Conservation (phyloP, 2,797 vertebrate species). For the Cercopithecus diana region DNA sequence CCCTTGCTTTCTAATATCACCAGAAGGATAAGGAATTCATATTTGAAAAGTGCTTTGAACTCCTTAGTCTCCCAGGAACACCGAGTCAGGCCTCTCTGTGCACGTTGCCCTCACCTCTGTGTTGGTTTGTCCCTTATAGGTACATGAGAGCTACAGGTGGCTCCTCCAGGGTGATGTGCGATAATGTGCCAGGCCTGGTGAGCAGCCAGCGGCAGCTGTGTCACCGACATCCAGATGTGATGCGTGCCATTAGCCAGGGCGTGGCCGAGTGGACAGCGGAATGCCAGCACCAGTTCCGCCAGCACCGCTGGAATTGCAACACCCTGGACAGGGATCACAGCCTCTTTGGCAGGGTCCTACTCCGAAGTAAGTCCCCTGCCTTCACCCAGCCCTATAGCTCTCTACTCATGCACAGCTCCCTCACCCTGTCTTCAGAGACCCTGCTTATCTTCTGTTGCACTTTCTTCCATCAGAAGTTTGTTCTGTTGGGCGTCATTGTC, state of each 20-base stretch:
- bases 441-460: not conserved
- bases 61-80: not conserved
- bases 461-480: not conserved
- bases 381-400: accelerated
- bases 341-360: conserved; percentile 93
- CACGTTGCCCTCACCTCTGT: conserved; percentile 10
- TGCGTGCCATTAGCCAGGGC: conserved; percentile 94
- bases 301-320: conserved; percentile 97
- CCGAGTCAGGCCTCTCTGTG: not conserved
- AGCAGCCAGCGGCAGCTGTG: conserved; percentile 96
- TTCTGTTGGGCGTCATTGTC: not conserved
- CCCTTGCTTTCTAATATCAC: not conserved
- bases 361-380: conserved; percentile 90
- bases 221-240: conserved; percentile 92
- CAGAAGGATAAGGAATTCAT: not conserved
- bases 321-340: conserved; percentile 92
- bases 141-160: conserved; percentile 94
- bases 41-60: not conserved
- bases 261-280: conserved; percentile 95
- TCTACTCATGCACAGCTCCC: not conserved
- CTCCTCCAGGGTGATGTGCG: conserved; percentile 95
- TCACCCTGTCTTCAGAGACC: not conserved
- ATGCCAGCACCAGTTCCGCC: conserved; percentile 96
- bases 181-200: conserved; percentile 96
- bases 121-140: conserved; percentile 85